phyloP scores from a whole-genome alignment of 2,797 vertebrate species.

The Aeoliscus strigatus region DNA sequence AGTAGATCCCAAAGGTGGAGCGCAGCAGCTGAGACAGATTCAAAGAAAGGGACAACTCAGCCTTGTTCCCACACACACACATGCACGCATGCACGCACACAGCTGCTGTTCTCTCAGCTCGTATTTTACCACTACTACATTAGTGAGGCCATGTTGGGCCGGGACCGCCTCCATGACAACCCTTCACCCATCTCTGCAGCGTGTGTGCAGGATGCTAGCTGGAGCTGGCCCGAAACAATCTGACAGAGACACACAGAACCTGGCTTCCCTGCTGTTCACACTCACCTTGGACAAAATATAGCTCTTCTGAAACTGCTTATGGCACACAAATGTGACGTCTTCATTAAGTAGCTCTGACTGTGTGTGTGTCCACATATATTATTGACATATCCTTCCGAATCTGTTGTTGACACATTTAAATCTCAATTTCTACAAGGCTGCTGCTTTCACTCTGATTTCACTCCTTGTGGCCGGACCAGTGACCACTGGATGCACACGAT shows the following conservation, averaged over 20 bases:
- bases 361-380: too few species aligned
- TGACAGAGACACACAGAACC: constrained; percentile 26
- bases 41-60: constrained; percentile 41
- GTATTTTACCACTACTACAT: constrained; percentile 43
- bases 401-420: too few species aligned
- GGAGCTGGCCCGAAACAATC: constrained; percentile 16
- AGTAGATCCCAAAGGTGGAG: constrained; percentile 19
- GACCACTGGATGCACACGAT: too few species aligned
- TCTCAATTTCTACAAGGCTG: too few species aligned
- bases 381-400: too few species aligned
- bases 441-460: too few species aligned
- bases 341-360: too few species aligned
- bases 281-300: too few species aligned
- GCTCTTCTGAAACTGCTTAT: too few species aligned
- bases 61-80: constrained; percentile 42
- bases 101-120: constrained; percentile 27
- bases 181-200: constrained; percentile 12
- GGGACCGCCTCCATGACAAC: constrained; percentile 11
- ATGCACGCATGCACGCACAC: too few species aligned
- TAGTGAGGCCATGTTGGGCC: constrained; percentile 20
- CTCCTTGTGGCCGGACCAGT: too few species aligned
- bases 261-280: constrained; percentile 15
- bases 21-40: constrained; percentile 2
- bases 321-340: too few species aligned
- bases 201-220: background rate